Evolutionary conservation across 2,888 invertebrate genomes (phyloP), one percentile per base, ranked within the genome.

Genomic region (Drosophila kokeensis): DNA sequence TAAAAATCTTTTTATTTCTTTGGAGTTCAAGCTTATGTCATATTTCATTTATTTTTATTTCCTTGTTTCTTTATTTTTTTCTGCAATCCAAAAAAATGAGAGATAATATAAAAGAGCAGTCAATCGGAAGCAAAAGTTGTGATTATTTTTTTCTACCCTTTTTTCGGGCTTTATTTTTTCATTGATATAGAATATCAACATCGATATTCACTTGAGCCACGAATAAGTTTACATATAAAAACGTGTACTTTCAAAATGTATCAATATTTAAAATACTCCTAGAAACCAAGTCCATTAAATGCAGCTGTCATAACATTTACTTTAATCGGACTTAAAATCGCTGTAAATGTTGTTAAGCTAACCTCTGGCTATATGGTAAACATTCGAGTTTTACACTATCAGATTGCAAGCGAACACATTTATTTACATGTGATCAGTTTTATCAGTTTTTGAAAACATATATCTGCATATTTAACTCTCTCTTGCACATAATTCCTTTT

Each of bases 381-480:
- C 27, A 40, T 48, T 15, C 4, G 30, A 34, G 49, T 29, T 36
- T n/a, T 32, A 21, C 5, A 11, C 30, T 72, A 72, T 73, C 72
- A 40, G 72, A 72, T 73, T 34, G 49, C 32, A 24, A 49, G 50
- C 27, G 15, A 48, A 60, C 68, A 73, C 65, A 68, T 58, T 29
- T 59, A 48, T 48, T 38, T 48, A 42, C 63, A 67, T 67, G 64
- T 69, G 50, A 58, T 30, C 38, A 27, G 8, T 40, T 36, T 75
- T 69, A 79, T 78, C 78, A 49, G 58, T 45, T 59, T 45, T 27
- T 58, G 36, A 48, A 54, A 48, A 36, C 48, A 74, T 52, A 29
- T 45, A 50, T 49, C 57, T 45, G 57, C 29, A 45, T 36, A 40
- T 32, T 49, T 29, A 40, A 24, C 48, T 30, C 27, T 13, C 32